Percentiles rank a stretch among this genome's conserved stretches.
These are phyloP conservation scores for Corythornis cristatus DNA, from an alignment of 2,113 vertebrate genomes.

Conservation along the genomic window DNA sequence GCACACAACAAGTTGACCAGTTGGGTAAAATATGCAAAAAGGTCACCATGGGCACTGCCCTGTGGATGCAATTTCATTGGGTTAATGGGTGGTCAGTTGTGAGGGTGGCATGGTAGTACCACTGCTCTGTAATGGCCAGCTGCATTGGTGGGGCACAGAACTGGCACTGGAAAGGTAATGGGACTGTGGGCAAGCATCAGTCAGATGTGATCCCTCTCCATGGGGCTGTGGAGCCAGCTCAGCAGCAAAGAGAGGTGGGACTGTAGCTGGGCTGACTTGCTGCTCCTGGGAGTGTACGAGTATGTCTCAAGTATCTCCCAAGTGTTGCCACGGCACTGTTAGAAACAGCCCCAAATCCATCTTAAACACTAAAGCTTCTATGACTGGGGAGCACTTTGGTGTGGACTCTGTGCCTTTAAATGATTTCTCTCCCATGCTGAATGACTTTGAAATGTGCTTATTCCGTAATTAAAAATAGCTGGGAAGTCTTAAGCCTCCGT, in stretches of 20 bases:
- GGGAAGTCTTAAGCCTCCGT: not conserved
- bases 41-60: not conserved
- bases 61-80: not conserved
- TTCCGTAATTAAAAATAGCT: not conserved
- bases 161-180: not conserved
- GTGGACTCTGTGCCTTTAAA: not conserved
- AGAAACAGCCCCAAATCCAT: not conserved
- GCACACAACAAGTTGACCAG: not conserved
- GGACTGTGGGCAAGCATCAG: rapidly evolving
- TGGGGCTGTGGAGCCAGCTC: not conserved
- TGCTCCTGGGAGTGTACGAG: rapidly evolving
- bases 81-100: not conserved
- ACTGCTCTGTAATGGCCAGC: not conserved
- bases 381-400: not conserved
- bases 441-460: not conserved
- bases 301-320: rapidly evolving
- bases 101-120: not conserved
- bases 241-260: not conserved
- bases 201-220: rapidly evolving
- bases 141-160: not conserved
- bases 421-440: not conserved
- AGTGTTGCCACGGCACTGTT: not conserved
- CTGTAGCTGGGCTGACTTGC: not conserved
- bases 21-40: not conserved
- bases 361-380: not conserved